Percentiles rank a stretch among this genome's conserved stretches.
Conservation (phyloP, 2,888 invertebrate genomes). For the Tenthredo mesomela region DNA sequence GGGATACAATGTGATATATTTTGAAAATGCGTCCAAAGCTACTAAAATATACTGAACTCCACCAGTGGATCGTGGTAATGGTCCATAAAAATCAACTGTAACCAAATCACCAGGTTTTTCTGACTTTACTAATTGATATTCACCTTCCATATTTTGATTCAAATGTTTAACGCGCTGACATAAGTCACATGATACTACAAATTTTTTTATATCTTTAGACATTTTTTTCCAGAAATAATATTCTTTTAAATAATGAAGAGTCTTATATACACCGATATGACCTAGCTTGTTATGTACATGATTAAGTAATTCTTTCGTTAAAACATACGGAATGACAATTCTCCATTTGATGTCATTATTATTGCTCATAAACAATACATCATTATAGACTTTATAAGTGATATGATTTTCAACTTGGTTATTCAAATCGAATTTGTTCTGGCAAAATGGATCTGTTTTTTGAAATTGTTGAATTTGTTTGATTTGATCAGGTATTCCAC, state of each 20-base stretch:
- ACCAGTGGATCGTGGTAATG: conserved; percentile 53
- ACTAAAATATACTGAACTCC: conserved; percentile 56
- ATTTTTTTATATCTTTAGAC: conserved; percentile 49
- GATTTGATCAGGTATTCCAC: conserved; percentile 27
- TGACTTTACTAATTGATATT: conserved; percentile 36
- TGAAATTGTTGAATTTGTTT: conserved; percentile 43
- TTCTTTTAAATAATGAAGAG: conserved; percentile 47
- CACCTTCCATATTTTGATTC: conserved; percentile 38
- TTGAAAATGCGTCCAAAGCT: conserved; percentile 51
- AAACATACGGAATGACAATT: conserved; percentile 48
- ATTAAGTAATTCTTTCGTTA: neutral
- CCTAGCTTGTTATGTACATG: conserved; percentile 46
- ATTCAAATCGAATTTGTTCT: neutral
- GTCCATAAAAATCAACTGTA: conserved; percentile 55
- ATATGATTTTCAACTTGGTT: neutral
- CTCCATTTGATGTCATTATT: conserved; percentile 36
- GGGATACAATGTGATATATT: conserved; percentile 54
- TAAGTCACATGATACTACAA: conserved; percentile 55
- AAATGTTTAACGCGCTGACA: conserved; percentile 48
- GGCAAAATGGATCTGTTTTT: conserved; percentile 11
- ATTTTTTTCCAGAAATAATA: conserved; percentile 55
- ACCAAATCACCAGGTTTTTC: conserved; percentile 52
- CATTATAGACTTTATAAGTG: conserved; percentile 48
- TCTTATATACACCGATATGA: conserved; percentile 55
- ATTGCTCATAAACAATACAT: conserved; percentile 56